Conservation (phyloP, 1,140 invertebrate species). For the Hydropsyche tenuis region DNA sequence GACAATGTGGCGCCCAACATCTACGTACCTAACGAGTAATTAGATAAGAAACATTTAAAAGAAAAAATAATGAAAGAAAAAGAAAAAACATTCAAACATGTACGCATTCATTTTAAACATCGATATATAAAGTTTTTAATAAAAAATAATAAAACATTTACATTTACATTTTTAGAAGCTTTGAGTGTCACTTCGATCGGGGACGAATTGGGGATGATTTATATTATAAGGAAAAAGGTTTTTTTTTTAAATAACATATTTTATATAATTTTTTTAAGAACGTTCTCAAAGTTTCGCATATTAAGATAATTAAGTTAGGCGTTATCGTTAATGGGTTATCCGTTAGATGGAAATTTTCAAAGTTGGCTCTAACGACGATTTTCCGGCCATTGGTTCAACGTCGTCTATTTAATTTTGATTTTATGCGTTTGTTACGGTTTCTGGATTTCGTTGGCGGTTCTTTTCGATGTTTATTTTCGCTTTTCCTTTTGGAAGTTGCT, state of each 20-base stretch:
- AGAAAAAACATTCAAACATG: conserved; percentile 4
- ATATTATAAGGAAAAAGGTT: no score
- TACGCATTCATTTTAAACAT: conserved; percentile 15
- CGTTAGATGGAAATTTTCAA: conserved; percentile 13
- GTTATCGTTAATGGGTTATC: conserved; percentile 18
- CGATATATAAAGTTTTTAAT: conserved; percentile 8
- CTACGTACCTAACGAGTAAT: neutral
- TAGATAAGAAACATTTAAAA: neutral
- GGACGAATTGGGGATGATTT: no score
- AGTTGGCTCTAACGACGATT: neutral
- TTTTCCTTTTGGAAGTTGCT: neutral
- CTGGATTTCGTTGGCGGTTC: no score
- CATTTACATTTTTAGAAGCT: neutral
- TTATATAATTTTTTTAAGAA: no score
- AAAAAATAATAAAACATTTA: conserved; percentile 6
- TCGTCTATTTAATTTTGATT: neutral
- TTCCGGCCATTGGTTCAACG: conserved; percentile 21
- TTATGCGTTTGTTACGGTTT: no score
- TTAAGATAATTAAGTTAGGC: conserved; percentile 15
- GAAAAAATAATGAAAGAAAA: neutral
- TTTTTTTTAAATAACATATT: no score
- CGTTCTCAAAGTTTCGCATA: conserved; percentile 11
- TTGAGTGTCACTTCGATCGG: conserved; percentile 1
- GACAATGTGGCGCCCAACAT: conserved; percentile 2
- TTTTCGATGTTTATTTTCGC: no score